Base-by-base conservation (phyloP, 2,888 invertebrate genomes). In the Caenorhabditis doughertyi region DNA sequence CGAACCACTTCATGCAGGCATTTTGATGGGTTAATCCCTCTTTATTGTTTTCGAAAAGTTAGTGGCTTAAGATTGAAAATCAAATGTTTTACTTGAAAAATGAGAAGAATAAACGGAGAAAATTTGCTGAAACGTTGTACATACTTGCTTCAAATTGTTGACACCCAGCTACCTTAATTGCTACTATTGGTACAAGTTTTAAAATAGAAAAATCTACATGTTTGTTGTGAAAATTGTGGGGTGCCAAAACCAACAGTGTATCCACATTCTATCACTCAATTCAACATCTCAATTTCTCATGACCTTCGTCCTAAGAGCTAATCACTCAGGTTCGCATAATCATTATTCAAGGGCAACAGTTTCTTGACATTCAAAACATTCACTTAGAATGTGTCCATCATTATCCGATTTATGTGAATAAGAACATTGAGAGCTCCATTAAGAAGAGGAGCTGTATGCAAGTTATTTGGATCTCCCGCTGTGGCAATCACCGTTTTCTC, bases 341-440 rank as follows among this genome's bases (percentile, higher is more conserved):
- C 77, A 70, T 60, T 62, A 68, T 70, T 79, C 79, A 79, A 79
- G 72, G 79, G 51, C 72, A 58, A 49, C 42, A 73, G 32, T 35
- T 56, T 62, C 72, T 62, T 62, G 39, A 49, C 55, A 23, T 42
- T 27, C 11, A 42, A 27, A 42, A 18, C 18, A 47, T 47, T 32
- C 32, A 32, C 5, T 7, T 60, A 39, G 39, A 60, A 60, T 21
- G 35, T 49, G 51, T 25, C 56, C 73, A 42, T 67, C 35, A 67
- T 79, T 72, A 79, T 72, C 64, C 65, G 72, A 72, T 72, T 79
- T 72, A 65, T 51, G 32, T 23, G 65, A 65, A 73, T 74, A 58
- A 74, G 74, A 49, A 74, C 74, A 74, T 58, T 27, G 49, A 73
- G 68, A 62, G 72, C 44, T 21, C 49, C 39, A 74, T 73, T 68